Base-by-base conservation (phyloP, 2,888 invertebrate species). In the Cordylochernes scorpioides region DNA sequence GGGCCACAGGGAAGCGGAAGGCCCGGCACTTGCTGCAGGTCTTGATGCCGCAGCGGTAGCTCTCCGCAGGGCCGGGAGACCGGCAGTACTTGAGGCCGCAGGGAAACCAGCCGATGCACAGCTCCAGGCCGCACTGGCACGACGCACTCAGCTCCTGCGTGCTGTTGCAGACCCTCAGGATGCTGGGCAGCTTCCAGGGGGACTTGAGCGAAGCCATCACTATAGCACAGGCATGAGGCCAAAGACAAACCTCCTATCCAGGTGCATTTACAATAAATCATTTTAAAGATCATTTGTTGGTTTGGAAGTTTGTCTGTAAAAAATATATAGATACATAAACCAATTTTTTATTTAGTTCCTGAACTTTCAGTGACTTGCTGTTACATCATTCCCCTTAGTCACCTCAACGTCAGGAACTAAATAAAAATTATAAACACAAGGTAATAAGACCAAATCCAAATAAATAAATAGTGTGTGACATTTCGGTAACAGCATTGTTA, bases 51-150 rank as follows among this genome's bases (percentile, higher is more conserved):
- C 88, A 88, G 29, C 86, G 64, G 58, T 84, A 86, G 29, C 62
- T 63, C 42, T 62, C 59, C 4, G 63, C 65, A 61, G 56, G 67
- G 50, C 63, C 65, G 41, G 62, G 62, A 13, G 54, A 50, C 46
- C 78, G 75, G 57, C 88, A 88, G 57, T 82, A 88, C 50, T 86
- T 86, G 24, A 88, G 61, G 14, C 80, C 82, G 53, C 86, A 88
- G 0, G 88, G 86, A 54, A 82, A 88, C 86, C 86, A 88, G 30
- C 80, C 80, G 29, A 86, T 70, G 52, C 82, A 82, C 38, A 71
- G 65, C 60, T 82, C 74, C 43, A 82, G 60, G 31, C 71, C 71
- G 51, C 84, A 84, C 29, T 70, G 64, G 51, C 84, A 84, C 15
- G 77, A 69, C 33, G 49, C 40, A 38, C 39, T 41, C 25, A 34